Percentiles rank a stretch among this genome's conserved stretches.
Evolutionary conservation across 1,140 invertebrate genomes (phyloP).

Genomic region (Saccostrea glomerata): DNA sequence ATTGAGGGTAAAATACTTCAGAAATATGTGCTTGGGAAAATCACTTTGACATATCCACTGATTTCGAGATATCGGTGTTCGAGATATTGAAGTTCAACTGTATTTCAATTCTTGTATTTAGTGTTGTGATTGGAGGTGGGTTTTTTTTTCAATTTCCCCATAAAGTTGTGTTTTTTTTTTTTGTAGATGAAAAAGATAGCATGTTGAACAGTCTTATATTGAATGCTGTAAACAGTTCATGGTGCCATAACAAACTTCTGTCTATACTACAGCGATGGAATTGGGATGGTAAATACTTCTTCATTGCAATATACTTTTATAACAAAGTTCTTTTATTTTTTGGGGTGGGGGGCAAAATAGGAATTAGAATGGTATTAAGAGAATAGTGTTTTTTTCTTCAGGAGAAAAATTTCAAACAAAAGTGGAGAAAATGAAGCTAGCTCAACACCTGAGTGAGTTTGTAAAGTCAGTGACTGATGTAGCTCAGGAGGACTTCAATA

Average conservation of each 20-base stretch:
- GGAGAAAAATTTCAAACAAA: slow-evolving; percentile 47
- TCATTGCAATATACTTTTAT: not conserved
- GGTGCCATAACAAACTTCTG: slow-evolving; percentile 21
- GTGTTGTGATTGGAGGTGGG: too few species aligned
- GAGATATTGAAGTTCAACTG: too few species aligned
- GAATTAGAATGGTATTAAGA: not conserved
- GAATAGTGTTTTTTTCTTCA: not conserved
- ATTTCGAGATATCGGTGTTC: too few species aligned
- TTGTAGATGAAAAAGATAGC: slow-evolving; percentile 46
- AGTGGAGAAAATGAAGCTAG: slow-evolving; percentile 45
- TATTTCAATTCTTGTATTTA: too few species aligned
- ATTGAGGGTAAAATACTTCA: too few species aligned
- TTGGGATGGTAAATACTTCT: slow-evolving; percentile 44
- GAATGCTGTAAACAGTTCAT: slow-evolving; percentile 35
- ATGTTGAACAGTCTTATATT: slow-evolving; percentile 42
- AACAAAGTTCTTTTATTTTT: not conserved
- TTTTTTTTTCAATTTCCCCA: not conserved
- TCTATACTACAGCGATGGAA: slow-evolving; percentile 35
- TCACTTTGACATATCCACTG: too few species aligned
- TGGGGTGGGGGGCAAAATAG: not conserved
- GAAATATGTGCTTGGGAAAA: too few species aligned
- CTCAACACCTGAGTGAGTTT: slow-evolving; percentile 41
- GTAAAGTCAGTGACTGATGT: slow-evolving; percentile 37
- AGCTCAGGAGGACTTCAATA: not conserved
- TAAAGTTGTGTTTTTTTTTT: not conserved